These are phyloP conservation scores for Timandra comae DNA, from an alignment of 2,888 invertebrate species.

Conservation along the genomic window DNA sequence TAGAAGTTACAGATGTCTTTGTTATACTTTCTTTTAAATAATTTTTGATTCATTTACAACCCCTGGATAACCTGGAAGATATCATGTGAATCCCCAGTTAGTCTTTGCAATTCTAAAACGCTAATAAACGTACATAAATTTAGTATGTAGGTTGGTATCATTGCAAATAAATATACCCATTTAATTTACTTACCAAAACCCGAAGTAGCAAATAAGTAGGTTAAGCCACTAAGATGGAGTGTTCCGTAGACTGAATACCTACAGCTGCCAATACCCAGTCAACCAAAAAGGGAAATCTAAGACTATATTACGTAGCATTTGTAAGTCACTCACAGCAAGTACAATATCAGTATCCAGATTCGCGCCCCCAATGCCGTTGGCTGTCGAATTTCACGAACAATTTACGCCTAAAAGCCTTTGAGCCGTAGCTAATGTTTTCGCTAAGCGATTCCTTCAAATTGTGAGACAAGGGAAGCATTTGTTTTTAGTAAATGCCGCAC, in stretches of 20 bases:
- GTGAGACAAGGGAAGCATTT: constrained; percentile 25
- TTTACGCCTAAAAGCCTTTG: constrained; percentile 67
- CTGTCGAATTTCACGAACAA: constrained; percentile 70
- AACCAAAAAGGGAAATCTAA: neutral
- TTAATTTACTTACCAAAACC: no score
- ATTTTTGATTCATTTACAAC: constrained; percentile 1
- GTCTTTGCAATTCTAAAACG: no score
- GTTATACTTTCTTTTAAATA: constrained; percentile 10
- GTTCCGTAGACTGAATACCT: no score
- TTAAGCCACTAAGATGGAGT: no score
- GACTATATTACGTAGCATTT: neutral
- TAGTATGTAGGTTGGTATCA: no score
- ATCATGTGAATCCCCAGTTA: no score
- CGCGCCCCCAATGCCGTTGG: constrained; percentile 45
- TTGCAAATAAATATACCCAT: no score
- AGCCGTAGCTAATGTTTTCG: constrained; percentile 67
- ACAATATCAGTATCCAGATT: constrained; percentile 38
- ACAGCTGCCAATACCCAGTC: neutral
- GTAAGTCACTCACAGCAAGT: constrained; percentile 5
- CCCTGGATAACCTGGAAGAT: no score
- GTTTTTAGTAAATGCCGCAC: constrained; percentile 38
- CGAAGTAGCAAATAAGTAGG: no score
- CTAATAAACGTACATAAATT: no score
- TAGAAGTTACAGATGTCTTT: no score
- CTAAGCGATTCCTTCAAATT: constrained; percentile 60